Evolutionary conservation across 2,113 vertebrate genomes (phyloP).

Genomic region (Mus musculus): DNA sequence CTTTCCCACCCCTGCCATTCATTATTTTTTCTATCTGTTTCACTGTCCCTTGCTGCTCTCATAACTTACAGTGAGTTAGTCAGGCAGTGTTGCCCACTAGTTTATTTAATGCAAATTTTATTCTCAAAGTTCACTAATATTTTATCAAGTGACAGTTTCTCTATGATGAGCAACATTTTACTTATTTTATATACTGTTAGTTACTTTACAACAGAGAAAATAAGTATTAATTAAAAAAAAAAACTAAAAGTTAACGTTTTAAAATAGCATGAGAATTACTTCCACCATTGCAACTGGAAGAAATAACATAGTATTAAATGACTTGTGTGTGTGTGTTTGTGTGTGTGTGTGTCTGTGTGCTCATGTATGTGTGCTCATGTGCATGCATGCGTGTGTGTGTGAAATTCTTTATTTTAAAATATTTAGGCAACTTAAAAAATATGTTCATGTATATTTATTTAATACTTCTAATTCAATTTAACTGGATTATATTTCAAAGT

Average conservation of each 20-base stretch:
- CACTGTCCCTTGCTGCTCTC: not conserved
- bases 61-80: not conserved
- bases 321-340: not conserved
- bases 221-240: not conserved
- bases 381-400: too few relatives aligned
- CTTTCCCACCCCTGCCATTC: accelerated
- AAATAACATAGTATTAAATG: not conserved
- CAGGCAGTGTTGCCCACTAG: accelerated
- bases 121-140: not conserved
- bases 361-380: too few relatives aligned
- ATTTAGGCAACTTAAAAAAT: not conserved
- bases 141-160: not conserved
- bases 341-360: not conserved
- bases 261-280: not conserved
- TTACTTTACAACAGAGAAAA: not conserved
- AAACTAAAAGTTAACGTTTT: not conserved
- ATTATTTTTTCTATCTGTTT: not conserved
- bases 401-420: not conserved
- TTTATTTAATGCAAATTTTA: not conserved
- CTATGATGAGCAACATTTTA: not conserved
- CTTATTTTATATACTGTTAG: not conserved
- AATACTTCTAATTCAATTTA: not conserved
- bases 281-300: not conserved
- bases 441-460: not conserved
- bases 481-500: not conserved